Conservation (phyloP, 2,113 vertebrate genomes). For the Larimichthys crocea region DNA sequence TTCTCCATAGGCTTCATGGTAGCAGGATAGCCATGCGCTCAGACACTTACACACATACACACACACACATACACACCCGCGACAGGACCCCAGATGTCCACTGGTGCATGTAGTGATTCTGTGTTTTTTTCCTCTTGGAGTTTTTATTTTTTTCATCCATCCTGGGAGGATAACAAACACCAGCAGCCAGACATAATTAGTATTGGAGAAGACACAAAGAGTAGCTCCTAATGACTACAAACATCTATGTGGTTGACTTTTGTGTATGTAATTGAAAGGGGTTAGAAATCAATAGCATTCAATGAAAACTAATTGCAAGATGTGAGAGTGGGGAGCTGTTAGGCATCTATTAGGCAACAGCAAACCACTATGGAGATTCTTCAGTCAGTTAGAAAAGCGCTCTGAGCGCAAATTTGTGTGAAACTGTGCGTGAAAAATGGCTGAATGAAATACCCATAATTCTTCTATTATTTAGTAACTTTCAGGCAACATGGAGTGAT, state of each 20-base stretch:
- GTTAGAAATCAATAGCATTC: constrained; percentile 84
- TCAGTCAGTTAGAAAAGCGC: constrained; percentile 79
- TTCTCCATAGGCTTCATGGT: constrained; percentile 78
- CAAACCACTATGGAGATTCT: constrained; percentile 67
- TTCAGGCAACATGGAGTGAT: constrained; percentile 70
- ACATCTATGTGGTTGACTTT: constrained; percentile 82
- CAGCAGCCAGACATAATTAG: constrained; percentile 84
- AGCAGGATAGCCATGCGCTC: constrained; percentile 75
- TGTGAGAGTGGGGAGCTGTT: constrained; percentile 62
- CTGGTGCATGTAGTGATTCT: constrained; percentile 82
- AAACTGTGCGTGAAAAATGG: constrained; percentile 84
- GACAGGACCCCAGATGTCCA: constrained; percentile 77
- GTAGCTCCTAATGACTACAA: constrained; percentile 83
- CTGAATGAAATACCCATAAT: constrained; percentile 80
- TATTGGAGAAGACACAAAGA: constrained; percentile 85
- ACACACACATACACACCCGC: constrained; percentile 61
- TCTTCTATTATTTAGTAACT: constrained; percentile 86
- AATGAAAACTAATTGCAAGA: constrained; percentile 85
- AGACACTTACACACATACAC: constrained; percentile 68
- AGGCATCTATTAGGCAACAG: constrained; percentile 72
- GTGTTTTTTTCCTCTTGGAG: constrained; percentile 66
- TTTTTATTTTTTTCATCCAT: constrained; percentile 61
- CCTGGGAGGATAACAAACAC: constrained; percentile 73
- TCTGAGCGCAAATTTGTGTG: constrained; percentile 81
- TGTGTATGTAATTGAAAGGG: constrained; percentile 84